Percentiles rank a stretch among this genome's conserved stretches.
These are phyloP conservation scores for Chromoteleia sp. DNA, from an alignment of 2,888 invertebrate genomes.

Conservation along the genomic window DNA sequence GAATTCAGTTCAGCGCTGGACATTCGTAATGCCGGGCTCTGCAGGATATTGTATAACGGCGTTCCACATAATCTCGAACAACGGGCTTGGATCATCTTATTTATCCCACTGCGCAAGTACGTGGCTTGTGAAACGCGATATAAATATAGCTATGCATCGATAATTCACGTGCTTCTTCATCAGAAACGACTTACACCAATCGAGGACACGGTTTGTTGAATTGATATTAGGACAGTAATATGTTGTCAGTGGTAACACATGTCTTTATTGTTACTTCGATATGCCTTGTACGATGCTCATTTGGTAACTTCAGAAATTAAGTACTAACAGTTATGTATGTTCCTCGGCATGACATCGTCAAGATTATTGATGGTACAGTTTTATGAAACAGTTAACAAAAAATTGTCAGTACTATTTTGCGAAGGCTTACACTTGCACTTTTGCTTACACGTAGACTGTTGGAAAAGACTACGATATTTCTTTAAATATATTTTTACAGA, in stretches of 20 bases:
- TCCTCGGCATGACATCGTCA: conserved; percentile 1
- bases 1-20: conserved; percentile 68
- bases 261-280: conserved; percentile 33
- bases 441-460: too few species aligned
- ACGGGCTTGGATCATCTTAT: conserved; percentile 65
- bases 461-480: too few species aligned
- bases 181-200: conserved; percentile 56
- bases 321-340: not conserved
- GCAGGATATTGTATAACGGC: conserved; percentile 71
- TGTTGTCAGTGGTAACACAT: not conserved
- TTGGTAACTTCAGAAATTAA: conserved; percentile 21
- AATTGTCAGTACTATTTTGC: too few species aligned
- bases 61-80: conserved; percentile 65
- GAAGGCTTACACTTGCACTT: too few species aligned
- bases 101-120: conserved; percentile 53
- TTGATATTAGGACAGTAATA: conserved; percentile 27
- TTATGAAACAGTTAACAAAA: too few species aligned
- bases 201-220: conserved; percentile 46
- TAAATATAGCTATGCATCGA: conserved; percentile 66
- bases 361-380: conserved; percentile 13
- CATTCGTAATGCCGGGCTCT: conserved; percentile 63
- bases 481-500: too few species aligned
- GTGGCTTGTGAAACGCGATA: conserved; percentile 60
- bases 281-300: not conserved
- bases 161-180: conserved; percentile 58